Percentiles rank a stretch among this genome's conserved stretches.
Conservation (phyloP, 2,888 invertebrate species). For the Caenorhabditis japonica region DNA sequence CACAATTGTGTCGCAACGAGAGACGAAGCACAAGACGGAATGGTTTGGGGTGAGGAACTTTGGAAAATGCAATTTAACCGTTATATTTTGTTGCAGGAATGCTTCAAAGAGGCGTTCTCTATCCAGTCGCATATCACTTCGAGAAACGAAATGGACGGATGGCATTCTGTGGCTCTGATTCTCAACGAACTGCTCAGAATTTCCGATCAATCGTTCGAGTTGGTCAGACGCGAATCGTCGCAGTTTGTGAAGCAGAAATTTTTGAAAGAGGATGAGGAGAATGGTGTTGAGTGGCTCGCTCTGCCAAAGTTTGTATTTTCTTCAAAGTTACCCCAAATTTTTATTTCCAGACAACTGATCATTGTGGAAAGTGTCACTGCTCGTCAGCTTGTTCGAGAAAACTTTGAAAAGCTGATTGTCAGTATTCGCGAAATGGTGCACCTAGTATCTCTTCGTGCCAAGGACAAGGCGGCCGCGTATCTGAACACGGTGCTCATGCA, state of each 20-base stretch:
- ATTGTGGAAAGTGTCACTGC: constrained; percentile 91
- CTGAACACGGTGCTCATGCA: constrained; percentile 89
- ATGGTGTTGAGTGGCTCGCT: constrained; percentile 69
- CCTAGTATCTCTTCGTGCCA: constrained; percentile 4
- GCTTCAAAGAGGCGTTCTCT: constrained; percentile 89
- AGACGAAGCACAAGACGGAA: constrained; percentile 90
- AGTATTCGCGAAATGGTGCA: constrained; percentile 25
- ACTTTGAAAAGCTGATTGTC: constrained; percentile 82
- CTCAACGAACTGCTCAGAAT: constrained; percentile 90
- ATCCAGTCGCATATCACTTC: constrained; percentile 6
- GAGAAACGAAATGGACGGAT: constrained; percentile 27
- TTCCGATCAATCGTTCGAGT: constrained; percentile 68
- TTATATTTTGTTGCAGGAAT: constrained; percentile 82
- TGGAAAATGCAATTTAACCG: too few species aligned
- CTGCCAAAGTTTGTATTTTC: constrained; percentile 29
- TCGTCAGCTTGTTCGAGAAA: constrained; percentile 85
- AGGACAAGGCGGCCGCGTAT: neutral
- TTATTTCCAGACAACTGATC: constrained; percentile 76
- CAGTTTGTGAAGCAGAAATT: constrained; percentile 19
- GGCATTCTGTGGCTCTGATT: constrained; percentile 51
- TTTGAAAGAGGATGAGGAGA: constrained; percentile 32
- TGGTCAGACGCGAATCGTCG: constrained; percentile 58
- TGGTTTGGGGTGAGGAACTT: constrained; percentile 84
- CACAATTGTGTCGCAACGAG: constrained; percentile 93
- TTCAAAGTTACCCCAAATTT: neutral